phyloP scores from a whole-genome alignment of 2,797 vertebrate species.

The Tinamus major region DNA sequence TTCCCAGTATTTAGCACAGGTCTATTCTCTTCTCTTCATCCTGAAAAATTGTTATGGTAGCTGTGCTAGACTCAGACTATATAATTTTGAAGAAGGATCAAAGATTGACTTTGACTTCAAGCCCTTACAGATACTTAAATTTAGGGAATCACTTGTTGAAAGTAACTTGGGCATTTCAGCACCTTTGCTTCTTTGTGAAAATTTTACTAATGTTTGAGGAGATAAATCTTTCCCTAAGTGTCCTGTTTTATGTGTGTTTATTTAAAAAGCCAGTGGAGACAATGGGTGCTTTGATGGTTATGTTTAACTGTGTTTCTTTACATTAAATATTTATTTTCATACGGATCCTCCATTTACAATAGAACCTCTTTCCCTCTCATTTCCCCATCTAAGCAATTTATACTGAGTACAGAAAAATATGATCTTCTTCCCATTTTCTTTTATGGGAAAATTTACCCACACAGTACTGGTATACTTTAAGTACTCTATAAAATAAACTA shows the following conservation, averaged over 20 bases:
- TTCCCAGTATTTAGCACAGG: not conserved
- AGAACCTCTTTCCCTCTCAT: not conserved
- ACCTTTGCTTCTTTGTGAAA: not conserved
- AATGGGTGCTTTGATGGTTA: not conserved
- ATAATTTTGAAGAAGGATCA: not conserved
- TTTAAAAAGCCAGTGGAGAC: not conserved
- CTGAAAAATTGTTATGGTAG: not conserved
- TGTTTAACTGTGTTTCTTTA: not conserved
- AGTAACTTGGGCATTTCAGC: not conserved
- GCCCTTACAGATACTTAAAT: not conserved
- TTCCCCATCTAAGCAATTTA: not conserved
- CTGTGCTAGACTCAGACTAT: not conserved
- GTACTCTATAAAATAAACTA: not conserved
- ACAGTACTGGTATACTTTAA: not conserved
- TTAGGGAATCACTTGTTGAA: not conserved
- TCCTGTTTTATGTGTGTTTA: not conserved
- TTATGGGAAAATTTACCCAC: not conserved
- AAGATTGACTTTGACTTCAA: not conserved
- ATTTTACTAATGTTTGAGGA: not conserved
- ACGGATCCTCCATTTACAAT: not conserved
- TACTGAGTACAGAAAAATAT: not conserved
- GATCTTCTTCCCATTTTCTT: not conserved
- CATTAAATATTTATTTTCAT: not conserved
- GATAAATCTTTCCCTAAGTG: not conserved
- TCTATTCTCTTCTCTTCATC: conserved; percentile 48